Evolutionary conservation across 2,888 invertebrate species (phyloP).

Genomic region (Timandra comae): DNA sequence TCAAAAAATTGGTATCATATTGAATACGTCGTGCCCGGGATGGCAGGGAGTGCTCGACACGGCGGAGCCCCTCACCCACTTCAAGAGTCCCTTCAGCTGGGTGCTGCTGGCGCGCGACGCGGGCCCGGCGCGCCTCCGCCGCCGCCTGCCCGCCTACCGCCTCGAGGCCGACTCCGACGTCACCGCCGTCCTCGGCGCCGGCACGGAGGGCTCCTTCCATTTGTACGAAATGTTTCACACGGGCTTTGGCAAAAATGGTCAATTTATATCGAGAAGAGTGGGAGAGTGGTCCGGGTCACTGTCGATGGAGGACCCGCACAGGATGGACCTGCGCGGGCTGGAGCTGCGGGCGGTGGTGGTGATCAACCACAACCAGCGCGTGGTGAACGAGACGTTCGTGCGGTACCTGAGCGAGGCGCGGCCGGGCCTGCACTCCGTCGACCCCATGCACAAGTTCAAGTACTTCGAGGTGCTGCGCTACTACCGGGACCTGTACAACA

Average conservation of each 20-base stretch:
- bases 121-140: too few species aligned
- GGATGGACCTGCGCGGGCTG: conserved; percentile 75
- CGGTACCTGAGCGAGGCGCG: conserved; percentile 65
- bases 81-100: conserved; percentile 51
- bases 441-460: conserved; percentile 80
- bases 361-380: conserved; percentile 35
- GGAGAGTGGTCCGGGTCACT: conserved; percentile 63
- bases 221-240: conserved; percentile 75
- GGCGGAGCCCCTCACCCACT: conserved; percentile 10
- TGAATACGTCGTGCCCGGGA: conserved; percentile 42
- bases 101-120: conserved; percentile 32
- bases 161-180: conserved; percentile 69
- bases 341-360: conserved; percentile 74
- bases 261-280: conserved; percentile 56
- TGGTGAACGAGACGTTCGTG: conserved; percentile 57
- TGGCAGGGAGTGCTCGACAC: conserved; percentile 27
- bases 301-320: conserved; percentile 43
- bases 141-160: conserved; percentile 28
- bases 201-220: conserved; percentile 22
- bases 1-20: conserved; percentile 39
- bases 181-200: conserved; percentile 32
- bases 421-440: conserved; percentile 69
- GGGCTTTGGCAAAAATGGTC: conserved; percentile 71
- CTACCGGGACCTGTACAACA: conserved; percentile 80
- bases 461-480: conserved; percentile 74